Evolutionary conservation across 2,888 invertebrate species (phyloP), one percentile per base, ranked within the genome.

Genomic region (Acronicta leporina): DNA sequence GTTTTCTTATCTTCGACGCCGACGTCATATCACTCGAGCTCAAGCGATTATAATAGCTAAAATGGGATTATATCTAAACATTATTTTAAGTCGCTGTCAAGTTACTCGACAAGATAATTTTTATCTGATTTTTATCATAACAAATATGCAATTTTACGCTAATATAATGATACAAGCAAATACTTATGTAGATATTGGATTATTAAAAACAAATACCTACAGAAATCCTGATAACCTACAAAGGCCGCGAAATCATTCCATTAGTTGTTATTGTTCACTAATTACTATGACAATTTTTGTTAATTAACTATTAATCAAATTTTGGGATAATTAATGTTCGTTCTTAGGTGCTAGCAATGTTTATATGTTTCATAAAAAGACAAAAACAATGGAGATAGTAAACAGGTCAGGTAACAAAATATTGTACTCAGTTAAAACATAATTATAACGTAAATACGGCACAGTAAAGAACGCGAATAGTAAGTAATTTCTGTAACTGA

Each of bases 1-100:
- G 48, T 44, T 47, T 40, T 11, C 38, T 63, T 69, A 68, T 64
- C 69, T 46, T 30, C 30, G 20, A 8, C 57, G 30, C 3, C 30
- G 15, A 8, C 57, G 48, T 58, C 52, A 43, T 67, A 73, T 67
- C 68, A 35, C 46, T 60, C 9, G 57, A 48, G 69, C 64, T 73
- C 51, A 57, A 58, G 54, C 51, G 70, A 63, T 73, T 57, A 57
- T 57, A 38, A 50, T 25, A 16, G 47, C 42, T 50, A 35, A 44
- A 52, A 49, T 54, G 43, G 46, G 56, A 64, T 57, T 55, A 61
- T 20, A 20, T 4, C 20, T 45, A 54, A 57, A 55, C 49, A 46
- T 42, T 54, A 46, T 57, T 52, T 56, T 52, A 38, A 64, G 20
- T 40, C 45, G 35, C n/a, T 45, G 56, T 20, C 35, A 42, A 60